Evolutionary conservation across 2,797 vertebrate genomes (phyloP).

Genomic region (Prunella strophiata): DNA sequence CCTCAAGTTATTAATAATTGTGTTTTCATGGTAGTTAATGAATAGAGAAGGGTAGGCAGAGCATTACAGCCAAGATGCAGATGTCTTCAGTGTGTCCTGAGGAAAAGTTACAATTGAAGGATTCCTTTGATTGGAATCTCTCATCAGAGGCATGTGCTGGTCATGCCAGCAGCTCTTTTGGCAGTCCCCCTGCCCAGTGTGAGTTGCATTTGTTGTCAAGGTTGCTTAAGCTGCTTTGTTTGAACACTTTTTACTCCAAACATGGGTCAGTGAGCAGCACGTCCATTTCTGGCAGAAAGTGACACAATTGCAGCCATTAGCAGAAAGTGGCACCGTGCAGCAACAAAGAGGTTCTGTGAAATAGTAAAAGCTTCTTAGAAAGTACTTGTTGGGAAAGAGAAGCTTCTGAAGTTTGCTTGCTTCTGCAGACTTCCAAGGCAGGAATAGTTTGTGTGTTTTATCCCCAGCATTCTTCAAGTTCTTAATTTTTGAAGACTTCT

Average conservation of each 20-base stretch:
- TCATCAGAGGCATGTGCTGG: constrained; percentile 2
- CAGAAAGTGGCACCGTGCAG: not conserved
- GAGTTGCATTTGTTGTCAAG: constrained; percentile 12
- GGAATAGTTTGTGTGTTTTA: not conserved
- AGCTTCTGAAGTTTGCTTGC: not conserved
- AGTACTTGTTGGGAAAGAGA: not conserved
- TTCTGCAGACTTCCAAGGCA: not conserved
- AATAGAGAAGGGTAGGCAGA: not conserved
- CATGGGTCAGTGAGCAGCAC: not conserved
- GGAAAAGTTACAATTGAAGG: not conserved
- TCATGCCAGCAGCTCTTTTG: not conserved
- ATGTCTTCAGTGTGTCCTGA: not conserved
- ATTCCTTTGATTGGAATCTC: not conserved
- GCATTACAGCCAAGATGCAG: not conserved
- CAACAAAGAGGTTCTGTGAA: not conserved
- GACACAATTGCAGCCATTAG: not conserved
- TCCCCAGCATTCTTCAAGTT: not conserved
- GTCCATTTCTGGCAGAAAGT: not conserved
- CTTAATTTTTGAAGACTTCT: not conserved
- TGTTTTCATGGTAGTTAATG: not conserved
- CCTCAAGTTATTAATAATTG: not conserved
- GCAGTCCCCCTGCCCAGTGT: not conserved
- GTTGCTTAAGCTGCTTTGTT: not conserved
- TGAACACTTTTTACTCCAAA: not conserved
- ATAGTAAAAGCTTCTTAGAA: not conserved